Evolutionary conservation across 2,888 invertebrate genomes (phyloP).

Genomic region (Keiferia lycopersicella): DNA sequence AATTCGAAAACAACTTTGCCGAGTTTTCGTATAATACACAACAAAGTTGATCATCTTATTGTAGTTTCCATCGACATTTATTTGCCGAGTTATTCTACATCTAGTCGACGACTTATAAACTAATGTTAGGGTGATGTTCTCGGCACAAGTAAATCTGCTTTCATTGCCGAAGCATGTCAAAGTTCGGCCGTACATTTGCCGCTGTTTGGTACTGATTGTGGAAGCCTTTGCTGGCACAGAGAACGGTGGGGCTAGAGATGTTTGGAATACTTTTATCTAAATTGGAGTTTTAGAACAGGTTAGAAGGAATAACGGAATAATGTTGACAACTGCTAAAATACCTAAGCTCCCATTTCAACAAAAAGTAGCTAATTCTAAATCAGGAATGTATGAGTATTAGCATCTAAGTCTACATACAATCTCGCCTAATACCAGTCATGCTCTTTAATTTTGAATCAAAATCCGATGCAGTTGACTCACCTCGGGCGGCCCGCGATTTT

Average conservation of each 20-base stretch:
- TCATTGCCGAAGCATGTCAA: not conserved
- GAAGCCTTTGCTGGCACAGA: not conserved
- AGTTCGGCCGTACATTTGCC: conserved; percentile 1
- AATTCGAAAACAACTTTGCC: too few species aligned
- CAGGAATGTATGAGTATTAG: too few species aligned
- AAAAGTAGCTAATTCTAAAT: too few species aligned
- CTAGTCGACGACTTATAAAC: not conserved
- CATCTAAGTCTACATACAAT: too few species aligned
- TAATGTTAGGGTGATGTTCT: not conserved
- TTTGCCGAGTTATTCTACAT: not conserved
- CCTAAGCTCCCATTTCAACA: too few species aligned
- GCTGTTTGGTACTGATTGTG: not conserved
- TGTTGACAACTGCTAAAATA: too few species aligned
- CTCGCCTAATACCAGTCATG: too few species aligned
- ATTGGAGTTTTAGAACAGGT: too few species aligned
- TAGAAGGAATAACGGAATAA: too few species aligned
- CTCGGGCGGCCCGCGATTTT: too few species aligned
- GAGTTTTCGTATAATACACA: not conserved
- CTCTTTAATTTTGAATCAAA: too few species aligned
- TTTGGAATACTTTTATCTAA: not conserved
- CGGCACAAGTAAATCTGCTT: not conserved
- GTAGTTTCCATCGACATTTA: not conserved
- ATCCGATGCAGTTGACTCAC: too few species aligned
- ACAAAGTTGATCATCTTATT: not conserved
- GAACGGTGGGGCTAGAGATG: not conserved